Evolutionary conservation across 30 jellyfish, hydroid and myxozoan species (phyloP).

Genomic region (Aurelia aurita complex sp. Pacific): DNA sequence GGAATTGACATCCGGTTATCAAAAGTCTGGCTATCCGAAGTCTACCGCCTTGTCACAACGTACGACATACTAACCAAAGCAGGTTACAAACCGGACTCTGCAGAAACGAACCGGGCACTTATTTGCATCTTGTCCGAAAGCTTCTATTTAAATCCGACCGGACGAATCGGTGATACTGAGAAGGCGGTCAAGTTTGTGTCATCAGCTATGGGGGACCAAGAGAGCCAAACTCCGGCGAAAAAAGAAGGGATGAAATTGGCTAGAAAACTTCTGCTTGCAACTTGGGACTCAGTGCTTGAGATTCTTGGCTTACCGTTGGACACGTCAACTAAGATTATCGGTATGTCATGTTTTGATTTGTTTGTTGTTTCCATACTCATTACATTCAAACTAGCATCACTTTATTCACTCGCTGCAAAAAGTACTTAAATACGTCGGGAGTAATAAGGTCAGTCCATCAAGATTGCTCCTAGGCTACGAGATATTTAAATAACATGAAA

Average conservation of each 20-base stretch:
- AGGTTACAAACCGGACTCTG: conserved; percentile 81
- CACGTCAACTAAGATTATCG: conserved; percentile 77
- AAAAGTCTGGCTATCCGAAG: conserved; percentile 89
- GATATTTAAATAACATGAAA: too few species aligned
- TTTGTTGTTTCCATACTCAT: too few species aligned
- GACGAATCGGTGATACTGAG: conserved; percentile 43
- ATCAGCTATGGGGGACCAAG: conserved; percentile 14
- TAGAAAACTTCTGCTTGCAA: conserved; percentile 75
- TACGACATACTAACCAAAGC: conserved; percentile 96
- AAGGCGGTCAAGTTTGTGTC: conserved; percentile 30
- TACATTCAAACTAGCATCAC: too few species aligned
- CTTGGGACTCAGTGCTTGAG: conserved; percentile 96
- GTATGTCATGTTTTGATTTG: conserved; percentile 24
- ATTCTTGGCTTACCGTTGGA: conserved; percentile 88
- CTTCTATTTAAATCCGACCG: conserved; percentile 52
- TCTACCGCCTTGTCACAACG: conserved; percentile 92
- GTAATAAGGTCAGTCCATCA: too few species aligned
- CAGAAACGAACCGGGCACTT: conserved; percentile 91
- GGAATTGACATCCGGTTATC: conserved; percentile 87
- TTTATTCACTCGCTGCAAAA: too few species aligned
- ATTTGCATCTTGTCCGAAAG: conserved; percentile 85
- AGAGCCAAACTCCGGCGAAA: conserved; percentile 63
- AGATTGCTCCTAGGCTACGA: too few species aligned
- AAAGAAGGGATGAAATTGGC: conserved; percentile 92
- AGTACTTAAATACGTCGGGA: too few species aligned